Evolutionary conservation across 2,113 vertebrate genomes (phyloP), one percentile per base, ranked within the genome.

Genomic region (Chrysemys picta): DNA sequence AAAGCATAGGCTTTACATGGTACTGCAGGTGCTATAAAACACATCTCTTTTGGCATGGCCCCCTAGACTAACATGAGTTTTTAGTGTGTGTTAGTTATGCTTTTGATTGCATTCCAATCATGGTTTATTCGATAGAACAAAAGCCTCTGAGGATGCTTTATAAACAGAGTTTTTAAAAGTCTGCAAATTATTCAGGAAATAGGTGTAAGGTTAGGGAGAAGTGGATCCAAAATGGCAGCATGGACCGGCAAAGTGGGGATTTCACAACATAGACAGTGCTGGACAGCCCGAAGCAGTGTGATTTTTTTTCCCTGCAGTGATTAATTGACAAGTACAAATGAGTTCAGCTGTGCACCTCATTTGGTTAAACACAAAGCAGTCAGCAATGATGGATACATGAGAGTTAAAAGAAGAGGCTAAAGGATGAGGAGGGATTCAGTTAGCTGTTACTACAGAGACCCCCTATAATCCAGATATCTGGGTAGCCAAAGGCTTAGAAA

Each of bases 31-130:
- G 47, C 52, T 87, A 69, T 7, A 83, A 45, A 89, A 47, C 21
- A 54, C 1, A 42, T 24, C 16, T 35, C 87, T 93, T 93, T 97
- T 95, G 90, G 50, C 84, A 89, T 91, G 93, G 95, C 93, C 87
- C 82, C 91, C 69, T 85, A 81, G 42, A 89, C 10, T 90, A 6
- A 5, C 22, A 27, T 45, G 72, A 76, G 42, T 76, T 76, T 76
- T 13, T 76, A n/a, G 54, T 2, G 3, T 84, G 59, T 56, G 94
- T 17, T 38, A 80, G 59, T 82, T 91, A 57, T 59, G n/a, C 87
- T 83, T 87, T 86, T 54, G 81, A 25, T 82, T 93, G 65, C 88
- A 52, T 19, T 88, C 13, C 47, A 82, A 62, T 80, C 31, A 75
- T 50, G 47, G 31, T 93, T 95, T 96, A 91, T 17, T 89, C 87